A percentile compares a stretch with the other conserved stretches of the same genome.
phyloP scores from a whole-genome alignment of 2,797 vertebrate species.

The Anas capensis region DNA sequence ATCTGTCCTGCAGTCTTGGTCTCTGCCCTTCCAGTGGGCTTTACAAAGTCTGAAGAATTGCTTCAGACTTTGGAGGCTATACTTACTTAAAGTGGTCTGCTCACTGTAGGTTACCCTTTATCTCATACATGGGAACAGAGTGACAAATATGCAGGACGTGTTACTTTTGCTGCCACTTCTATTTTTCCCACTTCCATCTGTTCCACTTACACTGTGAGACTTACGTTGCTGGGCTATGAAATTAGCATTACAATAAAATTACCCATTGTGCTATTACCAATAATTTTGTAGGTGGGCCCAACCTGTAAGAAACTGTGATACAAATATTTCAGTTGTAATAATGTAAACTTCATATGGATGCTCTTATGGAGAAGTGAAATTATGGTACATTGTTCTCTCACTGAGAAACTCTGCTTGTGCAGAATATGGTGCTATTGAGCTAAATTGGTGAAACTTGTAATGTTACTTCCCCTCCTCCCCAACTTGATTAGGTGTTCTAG shows the following conservation, averaged over 20 bases:
- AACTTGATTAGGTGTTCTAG: background rate
- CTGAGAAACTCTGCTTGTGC: background rate
- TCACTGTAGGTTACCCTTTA: background rate
- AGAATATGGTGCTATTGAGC: background rate
- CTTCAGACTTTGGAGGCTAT: background rate
- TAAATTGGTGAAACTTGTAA: background rate
- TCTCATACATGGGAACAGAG: background rate
- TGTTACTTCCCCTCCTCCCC: background rate
- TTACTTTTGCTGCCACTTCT: background rate
- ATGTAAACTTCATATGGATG: background rate
- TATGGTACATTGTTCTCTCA: background rate
- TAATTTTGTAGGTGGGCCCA: background rate
- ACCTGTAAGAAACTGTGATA: background rate
- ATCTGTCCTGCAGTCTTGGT: background rate
- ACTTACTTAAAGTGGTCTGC: background rate
- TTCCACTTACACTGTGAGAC: background rate
- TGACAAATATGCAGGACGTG: background rate
- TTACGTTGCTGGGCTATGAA: background rate
- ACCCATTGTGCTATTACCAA: background rate
- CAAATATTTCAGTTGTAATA: background rate
- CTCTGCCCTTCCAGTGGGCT: background rate
- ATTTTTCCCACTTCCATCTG: background rate
- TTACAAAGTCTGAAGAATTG: background rate
- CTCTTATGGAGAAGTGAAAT: background rate
- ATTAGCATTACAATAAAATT: background rate